Evolutionary conservation across 2,113 vertebrate genomes (phyloP).

Genomic region (Lepus timidus): DNA sequence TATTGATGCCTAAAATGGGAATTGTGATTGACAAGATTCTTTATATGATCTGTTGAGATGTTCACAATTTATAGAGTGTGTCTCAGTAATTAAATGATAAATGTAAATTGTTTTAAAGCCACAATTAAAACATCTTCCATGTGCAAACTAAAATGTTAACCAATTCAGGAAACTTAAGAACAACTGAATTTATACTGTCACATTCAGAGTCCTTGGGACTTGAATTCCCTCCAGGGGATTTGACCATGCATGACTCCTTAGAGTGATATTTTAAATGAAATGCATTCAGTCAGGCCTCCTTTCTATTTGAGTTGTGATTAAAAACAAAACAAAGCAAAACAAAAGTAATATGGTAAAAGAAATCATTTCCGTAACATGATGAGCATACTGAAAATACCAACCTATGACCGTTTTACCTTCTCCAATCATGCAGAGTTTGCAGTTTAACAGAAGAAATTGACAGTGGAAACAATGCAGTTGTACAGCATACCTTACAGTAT

Average conservation of each 20-base stretch:
- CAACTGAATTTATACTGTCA: neutral
- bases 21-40: neutral
- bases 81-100: neutral
- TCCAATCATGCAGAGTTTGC: slow-evolving; percentile 21
- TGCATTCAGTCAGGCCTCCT: neutral
- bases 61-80: neutral
- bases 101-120: neutral
- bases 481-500: neutral
- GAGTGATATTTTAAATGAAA: slow-evolving; percentile 62
- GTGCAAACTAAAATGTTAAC: neutral
- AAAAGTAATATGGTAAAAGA: slow-evolving; percentile 33
- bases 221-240: slow-evolving; percentile 43
- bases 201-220: neutral
- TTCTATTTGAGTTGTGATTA: slow-evolving; percentile 56
- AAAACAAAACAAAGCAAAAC: neutral
- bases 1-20: neutral
- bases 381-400: slow-evolving; percentile 61
- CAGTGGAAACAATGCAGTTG: neutral
- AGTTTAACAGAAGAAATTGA: slow-evolving; percentile 39
- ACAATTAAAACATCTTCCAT: neutral
- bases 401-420: neutral
- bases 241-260: slow-evolving; percentile 47
- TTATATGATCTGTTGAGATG: neutral
- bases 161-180: neutral
- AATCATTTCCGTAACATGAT: slow-evolving; percentile 39